Conservation (phyloP, 2,797 vertebrate genomes). For the Enteromius unitaeniatus region DNA sequence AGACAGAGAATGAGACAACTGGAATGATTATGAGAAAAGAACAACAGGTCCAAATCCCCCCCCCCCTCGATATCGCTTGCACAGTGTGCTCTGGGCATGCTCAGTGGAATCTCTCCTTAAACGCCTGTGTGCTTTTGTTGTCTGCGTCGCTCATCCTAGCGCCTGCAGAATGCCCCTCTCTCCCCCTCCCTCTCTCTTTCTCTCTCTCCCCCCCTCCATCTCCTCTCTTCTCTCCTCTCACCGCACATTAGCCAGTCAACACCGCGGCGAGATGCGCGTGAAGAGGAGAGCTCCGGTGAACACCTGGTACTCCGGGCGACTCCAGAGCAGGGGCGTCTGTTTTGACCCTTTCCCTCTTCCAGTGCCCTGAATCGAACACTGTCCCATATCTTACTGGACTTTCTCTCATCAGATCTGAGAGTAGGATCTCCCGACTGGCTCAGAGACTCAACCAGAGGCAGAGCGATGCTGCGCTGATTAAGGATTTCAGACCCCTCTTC, state of each 20-base stretch:
- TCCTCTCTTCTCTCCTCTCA: slow-evolving; percentile 49
- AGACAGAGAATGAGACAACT: slow-evolving; percentile 53
- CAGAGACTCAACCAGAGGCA: slow-evolving; percentile 83
- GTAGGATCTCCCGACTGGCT: slow-evolving; percentile 77
- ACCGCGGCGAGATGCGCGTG: slow-evolving; percentile 60
- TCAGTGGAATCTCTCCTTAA: slow-evolving; percentile 56
- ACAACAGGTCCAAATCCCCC: slow-evolving; percentile 59
- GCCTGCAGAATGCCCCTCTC: slow-evolving; percentile 58
- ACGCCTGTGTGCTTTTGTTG: slow-evolving; percentile 60
- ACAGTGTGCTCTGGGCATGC: slow-evolving; percentile 57
- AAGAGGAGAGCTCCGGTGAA: slow-evolving; percentile 57
- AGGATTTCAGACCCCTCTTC: slow-evolving; percentile 81
- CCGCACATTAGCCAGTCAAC: slow-evolving; percentile 58
- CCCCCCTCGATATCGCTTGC: slow-evolving; percentile 29
- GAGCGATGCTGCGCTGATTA: slow-evolving; percentile 84
- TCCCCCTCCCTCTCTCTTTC: slow-evolving; percentile 43
- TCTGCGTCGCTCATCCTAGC: slow-evolving; percentile 59
- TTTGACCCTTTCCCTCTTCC: slow-evolving; percentile 40
- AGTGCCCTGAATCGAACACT: slow-evolving; percentile 8
- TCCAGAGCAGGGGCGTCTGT: slow-evolving; percentile 44
- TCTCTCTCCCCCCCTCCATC: slow-evolving; percentile 46
- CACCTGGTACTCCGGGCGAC: slow-evolving; percentile 58
- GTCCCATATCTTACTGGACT: slow-evolving; percentile 8
- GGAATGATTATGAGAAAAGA: slow-evolving; percentile 53
- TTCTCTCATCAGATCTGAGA: slow-evolving; percentile 71